Evolutionary conservation across 2,888 invertebrate species (phyloP).

Genomic region (Phragmatobia fuliginosa): DNA sequence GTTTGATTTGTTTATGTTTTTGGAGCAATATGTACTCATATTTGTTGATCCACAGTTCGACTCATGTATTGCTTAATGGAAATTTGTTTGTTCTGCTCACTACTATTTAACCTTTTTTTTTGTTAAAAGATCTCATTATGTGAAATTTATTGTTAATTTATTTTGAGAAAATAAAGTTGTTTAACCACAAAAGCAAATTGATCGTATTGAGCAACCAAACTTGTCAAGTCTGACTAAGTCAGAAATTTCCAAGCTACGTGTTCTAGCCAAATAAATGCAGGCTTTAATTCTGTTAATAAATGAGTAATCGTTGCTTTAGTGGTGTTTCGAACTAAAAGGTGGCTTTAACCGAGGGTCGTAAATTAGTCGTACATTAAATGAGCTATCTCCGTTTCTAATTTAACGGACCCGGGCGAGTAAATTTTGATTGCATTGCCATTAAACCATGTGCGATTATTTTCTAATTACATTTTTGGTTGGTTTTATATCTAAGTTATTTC

Average conservation of each 20-base stretch:
- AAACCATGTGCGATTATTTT: conserved; percentile 2
- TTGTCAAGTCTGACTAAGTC: not conserved
- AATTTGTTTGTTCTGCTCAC: no score
- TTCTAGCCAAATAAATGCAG: not conserved
- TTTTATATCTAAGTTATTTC: not conserved
- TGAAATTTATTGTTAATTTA: no score
- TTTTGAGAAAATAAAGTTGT: no score
- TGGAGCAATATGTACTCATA: no score
- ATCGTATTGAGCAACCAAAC: not conserved
- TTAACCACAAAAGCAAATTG: no score
- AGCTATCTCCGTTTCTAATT: conserved; percentile 14
- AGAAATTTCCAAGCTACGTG: not conserved
- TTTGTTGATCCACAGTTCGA: no score
- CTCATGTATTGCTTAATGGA: no score
- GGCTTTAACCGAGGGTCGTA: conserved; percentile 8
- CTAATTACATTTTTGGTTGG: conserved; percentile 2
- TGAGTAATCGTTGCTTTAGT: not conserved
- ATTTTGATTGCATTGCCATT: conserved; percentile 11
- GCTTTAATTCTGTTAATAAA: not conserved
- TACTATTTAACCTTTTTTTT: no score
- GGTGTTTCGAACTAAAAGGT: not conserved
- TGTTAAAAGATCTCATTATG: no score
- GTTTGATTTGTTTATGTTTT: no score
- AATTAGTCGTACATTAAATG: conserved; percentile 20
- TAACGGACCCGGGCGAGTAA: conserved; percentile 10